Evolutionary conservation across 1,140 invertebrate species (phyloP).

Genomic region (Zaprionus lachaisei): DNA sequence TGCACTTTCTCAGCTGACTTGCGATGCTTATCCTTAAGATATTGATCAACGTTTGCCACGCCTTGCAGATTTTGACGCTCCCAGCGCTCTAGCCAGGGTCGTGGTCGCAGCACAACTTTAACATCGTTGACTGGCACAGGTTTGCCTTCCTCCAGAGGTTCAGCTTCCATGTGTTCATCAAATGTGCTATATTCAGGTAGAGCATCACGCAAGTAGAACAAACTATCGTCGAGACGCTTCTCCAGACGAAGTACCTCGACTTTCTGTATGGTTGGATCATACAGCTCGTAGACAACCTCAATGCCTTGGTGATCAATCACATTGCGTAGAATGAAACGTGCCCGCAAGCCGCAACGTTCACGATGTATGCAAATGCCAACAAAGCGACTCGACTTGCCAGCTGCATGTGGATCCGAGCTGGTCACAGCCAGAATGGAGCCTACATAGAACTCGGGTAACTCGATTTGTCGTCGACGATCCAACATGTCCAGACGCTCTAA

Average conservation of each 20-base stretch:
- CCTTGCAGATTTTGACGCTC: conserved; percentile 93
- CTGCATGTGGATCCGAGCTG: conserved; percentile 94
- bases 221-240: conserved; percentile 95
- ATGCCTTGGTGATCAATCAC: conserved; percentile 95
- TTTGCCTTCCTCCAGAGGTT: conserved; percentile 90
- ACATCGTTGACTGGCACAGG: conserved; percentile 94
- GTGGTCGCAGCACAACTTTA: conserved; percentile 94
- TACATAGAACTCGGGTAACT: conserved; percentile 99
- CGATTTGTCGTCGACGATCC: conserved; percentile 89
- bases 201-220: conserved; percentile 97
- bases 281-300: conserved; percentile 92
- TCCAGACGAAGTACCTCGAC: conserved; percentile 97
- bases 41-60: conserved; percentile 87
- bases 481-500: conserved; percentile 97
- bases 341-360: conserved; percentile 91
- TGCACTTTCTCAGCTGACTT: conserved; percentile 86
- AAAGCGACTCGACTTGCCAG: conserved; percentile 94
- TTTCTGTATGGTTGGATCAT: conserved; percentile 95
- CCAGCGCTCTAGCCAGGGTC: conserved; percentile 94
- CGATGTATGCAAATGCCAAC: conserved; percentile 97
- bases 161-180: conserved; percentile 95
- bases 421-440: conserved; percentile 97
- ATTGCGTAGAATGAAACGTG: conserved; percentile 96
- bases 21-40: conserved; percentile 87
- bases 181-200: conserved; percentile 96